Evolutionary conservation across 2,888 invertebrate species (phyloP).

Genomic region (Griposia aprilina): DNA sequence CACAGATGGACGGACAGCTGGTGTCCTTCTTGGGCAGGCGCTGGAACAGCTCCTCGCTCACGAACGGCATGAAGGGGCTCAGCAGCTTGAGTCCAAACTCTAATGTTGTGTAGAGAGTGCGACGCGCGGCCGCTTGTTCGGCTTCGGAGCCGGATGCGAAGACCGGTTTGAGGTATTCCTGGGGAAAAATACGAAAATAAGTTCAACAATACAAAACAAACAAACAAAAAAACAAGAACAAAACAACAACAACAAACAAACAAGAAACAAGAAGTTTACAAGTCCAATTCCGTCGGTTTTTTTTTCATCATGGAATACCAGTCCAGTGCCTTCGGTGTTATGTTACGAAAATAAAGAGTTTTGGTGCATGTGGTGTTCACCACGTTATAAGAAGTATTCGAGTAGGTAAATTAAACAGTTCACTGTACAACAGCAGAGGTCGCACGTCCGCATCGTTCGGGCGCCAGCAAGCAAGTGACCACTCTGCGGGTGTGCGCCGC

Average conservation of each 20-base stretch:
- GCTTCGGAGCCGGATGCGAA: slow-evolving; percentile 91
- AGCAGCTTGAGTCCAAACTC: slow-evolving; percentile 96
- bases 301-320: neutral
- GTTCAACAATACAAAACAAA: no score
- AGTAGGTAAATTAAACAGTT: no score
- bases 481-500: no score
- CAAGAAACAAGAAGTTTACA: no score
- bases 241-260: no score
- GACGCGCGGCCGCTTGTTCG: slow-evolving; percentile 92
- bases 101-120: slow-evolving; percentile 95
- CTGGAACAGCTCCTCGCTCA: slow-evolving; percentile 98
- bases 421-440: no score
- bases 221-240: no score
- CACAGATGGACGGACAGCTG: slow-evolving; percentile 95
- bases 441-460: no score
- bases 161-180: slow-evolving; percentile 97
- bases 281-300: neutral
- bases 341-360: neutral
- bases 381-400: no score
- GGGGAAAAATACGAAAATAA: slow-evolving; percentile 48
- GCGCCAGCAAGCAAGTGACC: no score
- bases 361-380: no score
- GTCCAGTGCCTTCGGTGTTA: neutral
- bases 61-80: slow-evolving; percentile 99
- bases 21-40: slow-evolving; percentile 93